These are phyloP conservation scores for Elaeidobius kamerunicus DNA, from an alignment of 2,888 invertebrate species.

Conservation along the genomic window DNA sequence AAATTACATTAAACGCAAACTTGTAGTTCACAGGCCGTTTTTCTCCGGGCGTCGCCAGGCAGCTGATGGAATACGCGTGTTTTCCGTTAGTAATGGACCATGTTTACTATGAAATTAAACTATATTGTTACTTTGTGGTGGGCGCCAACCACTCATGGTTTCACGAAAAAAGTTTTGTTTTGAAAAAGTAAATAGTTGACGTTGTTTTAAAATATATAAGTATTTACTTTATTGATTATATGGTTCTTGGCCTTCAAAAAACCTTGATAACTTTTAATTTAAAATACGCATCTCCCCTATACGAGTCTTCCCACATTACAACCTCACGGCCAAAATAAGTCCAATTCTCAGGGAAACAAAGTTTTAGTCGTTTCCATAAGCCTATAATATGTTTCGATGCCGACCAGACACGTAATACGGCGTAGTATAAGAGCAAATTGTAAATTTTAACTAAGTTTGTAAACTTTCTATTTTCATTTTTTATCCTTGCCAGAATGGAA, in stretches of 20 bases:
- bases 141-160: no score
- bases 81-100: conserved; percentile 31
- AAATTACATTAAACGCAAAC: conserved; percentile 33
- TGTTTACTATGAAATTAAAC: conserved; percentile 21
- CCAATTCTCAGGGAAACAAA: conserved; percentile 27
- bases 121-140: conserved; percentile 15
- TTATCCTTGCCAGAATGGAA: no score
- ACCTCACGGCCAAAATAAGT: conserved; percentile 26
- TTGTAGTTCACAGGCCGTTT: conserved; percentile 31
- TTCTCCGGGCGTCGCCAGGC: conserved; percentile 23
- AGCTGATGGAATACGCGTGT: conserved; percentile 33
- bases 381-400: conserved; percentile 29
- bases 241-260: conserved; percentile 16
- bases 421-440: no score
- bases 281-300: conserved; percentile 25
- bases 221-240: no score
- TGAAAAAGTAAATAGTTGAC: no score
- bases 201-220: no score
- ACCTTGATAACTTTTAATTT: conserved; percentile 30
- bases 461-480: no score
- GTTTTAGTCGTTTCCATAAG: conserved; percentile 26
- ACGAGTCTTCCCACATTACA: conserved; percentile 22
- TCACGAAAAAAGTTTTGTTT: no score
- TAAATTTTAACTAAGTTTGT: no score
- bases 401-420: no score